These are phyloP conservation scores for Polydesmus complanatus DNA, from an alignment of 2,888 invertebrate species.

Conservation along the genomic window DNA sequence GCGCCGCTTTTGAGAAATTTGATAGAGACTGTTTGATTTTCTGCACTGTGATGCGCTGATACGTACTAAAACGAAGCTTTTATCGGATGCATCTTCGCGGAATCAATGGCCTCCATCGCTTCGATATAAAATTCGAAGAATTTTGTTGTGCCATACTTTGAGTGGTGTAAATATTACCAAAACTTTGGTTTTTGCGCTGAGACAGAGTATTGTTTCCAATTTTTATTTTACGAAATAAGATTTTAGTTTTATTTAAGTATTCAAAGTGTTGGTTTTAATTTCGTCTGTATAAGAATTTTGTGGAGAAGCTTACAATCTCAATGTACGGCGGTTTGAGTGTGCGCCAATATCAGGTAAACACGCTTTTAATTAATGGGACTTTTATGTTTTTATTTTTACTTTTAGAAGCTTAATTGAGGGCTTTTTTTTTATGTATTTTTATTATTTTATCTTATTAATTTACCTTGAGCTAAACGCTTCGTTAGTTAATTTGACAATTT, in stretches of 20 bases:
- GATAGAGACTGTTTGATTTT: not conserved
- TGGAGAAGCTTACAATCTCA: not conserved
- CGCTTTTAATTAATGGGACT: too few relatives aligned
- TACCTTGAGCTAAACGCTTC: too few relatives aligned
- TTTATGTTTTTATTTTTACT: not conserved
- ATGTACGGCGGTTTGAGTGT: conserved; percentile 17
- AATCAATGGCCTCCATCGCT: not conserved
- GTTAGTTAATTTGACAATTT: too few relatives aligned
- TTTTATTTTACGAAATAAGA: too few relatives aligned
- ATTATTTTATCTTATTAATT: not conserved
- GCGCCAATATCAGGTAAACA: conserved; percentile 17
- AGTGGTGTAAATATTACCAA: too few relatives aligned
- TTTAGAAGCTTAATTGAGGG: not conserved
- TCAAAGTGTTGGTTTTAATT: not conserved
- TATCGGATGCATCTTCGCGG: not conserved
- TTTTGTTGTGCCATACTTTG: not conserved
- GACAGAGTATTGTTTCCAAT: too few relatives aligned
- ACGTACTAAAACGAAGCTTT: not conserved
- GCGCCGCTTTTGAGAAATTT: too few relatives aligned
- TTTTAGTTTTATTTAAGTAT: too few relatives aligned
- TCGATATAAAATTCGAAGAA: not conserved
- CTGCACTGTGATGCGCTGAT: not conserved
- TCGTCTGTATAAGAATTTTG: not conserved
- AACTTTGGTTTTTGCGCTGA: too few relatives aligned
- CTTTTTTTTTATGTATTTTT: not conserved